Conservation (phyloP, 2,113 vertebrate species). For the Todiramphus saurophagus region DNA sequence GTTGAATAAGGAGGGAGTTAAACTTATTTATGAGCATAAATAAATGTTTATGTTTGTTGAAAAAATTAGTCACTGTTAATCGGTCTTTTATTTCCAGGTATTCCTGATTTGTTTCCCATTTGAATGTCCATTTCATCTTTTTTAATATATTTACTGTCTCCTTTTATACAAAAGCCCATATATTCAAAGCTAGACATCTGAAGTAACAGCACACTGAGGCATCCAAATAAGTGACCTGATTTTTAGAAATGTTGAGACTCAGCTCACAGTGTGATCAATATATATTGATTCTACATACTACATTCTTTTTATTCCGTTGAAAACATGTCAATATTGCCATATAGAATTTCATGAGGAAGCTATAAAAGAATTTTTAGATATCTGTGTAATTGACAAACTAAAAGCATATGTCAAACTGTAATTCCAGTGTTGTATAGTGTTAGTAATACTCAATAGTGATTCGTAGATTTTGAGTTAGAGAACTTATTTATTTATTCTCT, state of each 20-base stretch:
- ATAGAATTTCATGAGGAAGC: conserved; percentile 49
- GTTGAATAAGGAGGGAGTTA: not conserved
- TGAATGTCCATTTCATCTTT: not conserved
- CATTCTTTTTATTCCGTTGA: conserved; percentile 23
- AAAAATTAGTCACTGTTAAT: not conserved
- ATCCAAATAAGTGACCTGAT: conserved; percentile 10
- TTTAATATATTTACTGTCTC: not conserved
- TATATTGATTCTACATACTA: conserved; percentile 24
- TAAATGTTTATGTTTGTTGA: not conserved
- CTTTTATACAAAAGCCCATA: not conserved
- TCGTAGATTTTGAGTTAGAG: conserved; percentile 34
- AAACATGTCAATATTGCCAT: conserved; percentile 13
- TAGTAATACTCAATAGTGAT: conserved; percentile 37
- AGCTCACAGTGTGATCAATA: conserved; percentile 19
- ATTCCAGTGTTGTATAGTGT: not conserved
- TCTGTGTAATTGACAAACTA: conserved; percentile 30
- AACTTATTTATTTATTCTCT: conserved; percentile 18
- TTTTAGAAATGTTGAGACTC: conserved; percentile 27
- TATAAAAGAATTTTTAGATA: conserved; percentile 34
- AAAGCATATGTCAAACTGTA: conserved; percentile 24
- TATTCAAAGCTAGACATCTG: not conserved
- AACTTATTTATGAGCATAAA: not conserved
- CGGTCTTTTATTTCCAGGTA: not conserved
- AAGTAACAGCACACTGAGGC: not conserved
- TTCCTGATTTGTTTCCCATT: not conserved